These are phyloP conservation scores for Anastrepha ludens DNA, from an alignment of 1,140 invertebrate species.

Conservation along the genomic window DNA sequence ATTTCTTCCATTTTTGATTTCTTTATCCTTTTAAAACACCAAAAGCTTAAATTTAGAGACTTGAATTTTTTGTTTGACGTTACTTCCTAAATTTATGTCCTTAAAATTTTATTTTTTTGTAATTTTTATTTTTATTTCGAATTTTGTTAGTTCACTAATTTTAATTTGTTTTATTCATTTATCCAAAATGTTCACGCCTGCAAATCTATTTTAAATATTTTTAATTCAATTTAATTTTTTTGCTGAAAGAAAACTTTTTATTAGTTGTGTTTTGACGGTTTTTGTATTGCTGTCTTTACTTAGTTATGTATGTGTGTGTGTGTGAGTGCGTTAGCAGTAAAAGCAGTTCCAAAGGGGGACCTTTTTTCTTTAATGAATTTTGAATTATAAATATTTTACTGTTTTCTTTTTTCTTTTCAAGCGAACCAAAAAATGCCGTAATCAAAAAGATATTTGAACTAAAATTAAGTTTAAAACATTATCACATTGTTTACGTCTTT, in stretches of 20 bases:
- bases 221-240: slow-evolving; percentile 51
- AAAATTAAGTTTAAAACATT: slow-evolving; percentile 62
- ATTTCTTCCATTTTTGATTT: slow-evolving; percentile 59
- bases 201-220: slow-evolving; percentile 36
- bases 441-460: slow-evolving; percentile 31
- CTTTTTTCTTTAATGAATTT: not conserved
- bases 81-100: slow-evolving; percentile 24
- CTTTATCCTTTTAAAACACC: slow-evolving; percentile 72
- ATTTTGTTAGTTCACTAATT: slow-evolving; percentile 45
- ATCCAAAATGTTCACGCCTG: slow-evolving; percentile 31
- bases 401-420: not conserved
- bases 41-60: slow-evolving; percentile 74
- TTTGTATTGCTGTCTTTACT: not conserved
- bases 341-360: not conserved
- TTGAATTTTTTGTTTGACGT: slow-evolving; percentile 62
- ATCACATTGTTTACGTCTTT: slow-evolving; percentile 74
- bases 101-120: slow-evolving; percentile 48
- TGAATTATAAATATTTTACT: slow-evolving; percentile 5
- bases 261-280: not conserved
- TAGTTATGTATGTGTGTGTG: not conserved
- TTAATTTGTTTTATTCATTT: slow-evolving; percentile 52
- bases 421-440: not conserved
- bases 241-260: slow-evolving; percentile 32
- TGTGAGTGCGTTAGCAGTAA: not conserved
- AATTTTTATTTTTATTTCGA: slow-evolving; percentile 55